Evolutionary conservation across 2,797 vertebrate genomes (phyloP), one percentile per base, ranked within the genome.

Genomic region (Psittacula derbiana): DNA sequence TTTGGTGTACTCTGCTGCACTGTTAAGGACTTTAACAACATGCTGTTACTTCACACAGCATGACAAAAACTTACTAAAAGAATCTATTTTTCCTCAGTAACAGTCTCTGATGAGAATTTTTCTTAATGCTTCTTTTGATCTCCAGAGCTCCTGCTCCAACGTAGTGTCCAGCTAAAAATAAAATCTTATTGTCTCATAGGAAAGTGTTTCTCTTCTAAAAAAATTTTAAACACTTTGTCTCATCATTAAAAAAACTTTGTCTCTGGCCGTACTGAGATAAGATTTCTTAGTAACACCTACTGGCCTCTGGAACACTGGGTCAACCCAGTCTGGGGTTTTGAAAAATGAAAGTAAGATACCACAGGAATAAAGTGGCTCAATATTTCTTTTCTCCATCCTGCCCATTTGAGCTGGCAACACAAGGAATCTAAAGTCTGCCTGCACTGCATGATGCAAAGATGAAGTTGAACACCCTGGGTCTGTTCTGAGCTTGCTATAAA

Each of bases 31-130:
- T 72, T 71, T 88, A 94, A 76, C 5, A 19, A 73, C 58, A 69
- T 49, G n/a, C 36, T 88, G 36, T 80, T 88, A 67, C 46, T 91
- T 86, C 83, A 94, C 91, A 86, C 44, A 94, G n/a, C 61, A 52
- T 28, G 61, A 80, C 43, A 92, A 87, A 93, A 49, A 43, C 88
- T 89, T 67, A 71, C 30, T 74, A 60, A 79, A 85, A 91, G 7
- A 82, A 90, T 52, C 44, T 78, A 43, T 28, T 86, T 92, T 93
- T 78, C 40, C 21, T 67, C 0, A 6, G 40, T 71, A 80, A 64
- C 17, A 53, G 16, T 31, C 12, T 91, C 43, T 81, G 70, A 55
- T 74, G 43, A 95, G 66, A 91, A 65, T 30, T 43, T 55, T 7
- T 87, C 38, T 47, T 69, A 60, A 82, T 57, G 8, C 10, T 85